These are phyloP conservation scores for Bombus turneri DNA, from an alignment of 1,140 invertebrate genomes.

Conservation along the genomic window DNA sequence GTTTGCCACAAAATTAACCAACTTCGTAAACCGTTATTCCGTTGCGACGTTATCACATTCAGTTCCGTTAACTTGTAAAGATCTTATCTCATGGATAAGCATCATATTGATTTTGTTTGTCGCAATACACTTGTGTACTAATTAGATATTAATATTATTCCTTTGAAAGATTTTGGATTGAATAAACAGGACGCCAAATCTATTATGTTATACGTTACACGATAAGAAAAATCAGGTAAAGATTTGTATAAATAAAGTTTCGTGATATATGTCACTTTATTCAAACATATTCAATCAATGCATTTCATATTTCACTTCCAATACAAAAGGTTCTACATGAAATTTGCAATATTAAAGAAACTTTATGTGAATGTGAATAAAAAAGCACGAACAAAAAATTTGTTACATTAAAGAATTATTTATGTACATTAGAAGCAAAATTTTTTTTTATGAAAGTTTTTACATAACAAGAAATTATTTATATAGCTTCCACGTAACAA, in stretches of 20 bases:
- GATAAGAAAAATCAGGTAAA: slow-evolving; percentile 1
- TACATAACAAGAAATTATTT: neutral
- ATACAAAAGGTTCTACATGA: neutral
- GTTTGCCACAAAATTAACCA: neutral
- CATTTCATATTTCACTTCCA: neutral
- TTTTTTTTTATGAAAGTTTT: neutral
- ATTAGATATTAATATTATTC: neutral
- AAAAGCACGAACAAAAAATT: too few relatives aligned
- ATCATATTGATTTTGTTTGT: neutral
- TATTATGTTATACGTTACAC: neutral
- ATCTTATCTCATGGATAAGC: neutral
- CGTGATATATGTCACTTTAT: neutral
- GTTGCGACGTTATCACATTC: neutral
- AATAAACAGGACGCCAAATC: neutral
- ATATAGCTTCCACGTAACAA: too few relatives aligned
- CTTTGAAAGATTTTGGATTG: neutral
- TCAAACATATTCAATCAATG: neutral
- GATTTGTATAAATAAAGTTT: neutral
- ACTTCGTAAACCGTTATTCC: neutral
- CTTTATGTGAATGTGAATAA: too few relatives aligned
- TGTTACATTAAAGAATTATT: too few relatives aligned
- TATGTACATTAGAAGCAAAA: too few relatives aligned
- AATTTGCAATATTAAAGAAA: neutral
- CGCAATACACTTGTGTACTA: neutral
- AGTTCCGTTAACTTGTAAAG: neutral